Conservation (phyloP, 2,888 invertebrate genomes). For the Argyresthia goedartella region DNA sequence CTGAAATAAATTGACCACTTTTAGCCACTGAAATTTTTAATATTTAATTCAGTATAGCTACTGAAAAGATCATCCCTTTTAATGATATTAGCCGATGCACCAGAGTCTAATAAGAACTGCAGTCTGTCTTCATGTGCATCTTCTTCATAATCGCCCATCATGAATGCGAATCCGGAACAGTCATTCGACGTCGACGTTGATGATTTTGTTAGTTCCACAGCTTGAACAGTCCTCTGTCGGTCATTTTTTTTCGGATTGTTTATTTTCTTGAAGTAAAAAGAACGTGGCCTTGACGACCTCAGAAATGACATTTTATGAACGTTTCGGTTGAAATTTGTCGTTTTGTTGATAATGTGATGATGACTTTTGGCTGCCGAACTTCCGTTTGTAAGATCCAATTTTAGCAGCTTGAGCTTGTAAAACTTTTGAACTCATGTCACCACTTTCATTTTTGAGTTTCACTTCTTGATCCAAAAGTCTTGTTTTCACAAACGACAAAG, state of each 20-base stretch:
- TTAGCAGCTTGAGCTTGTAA: conserved; percentile 15
- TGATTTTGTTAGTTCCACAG: background rate
- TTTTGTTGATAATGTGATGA: background rate
- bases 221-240: background rate
- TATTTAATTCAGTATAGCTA: conserved; percentile 12
- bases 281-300: conserved; percentile 23
- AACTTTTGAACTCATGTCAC: conserved; percentile 21
- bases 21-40: conserved; percentile 27
- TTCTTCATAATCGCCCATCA: conserved; percentile 10
- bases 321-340: background rate
- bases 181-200: no score
- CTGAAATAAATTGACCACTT: conserved; percentile 19
- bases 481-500: background rate
- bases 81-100: conserved; percentile 14
- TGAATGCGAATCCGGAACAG: conserved; percentile 10
- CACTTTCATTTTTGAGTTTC: conserved; percentile 8
- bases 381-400: background rate
- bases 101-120: conserved; percentile 5
- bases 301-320: conserved; percentile 20
- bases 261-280: conserved; percentile 12
- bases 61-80: conserved; percentile 14
- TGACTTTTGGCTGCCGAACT: background rate
- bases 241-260: conserved; percentile 5
- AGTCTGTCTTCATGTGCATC: conserved; percentile 3
- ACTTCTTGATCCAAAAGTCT: background rate